Evolutionary conservation across 37 sponge, comb jelly and placozoan genomes (phyloP).

Genomic region (Eunapius fragilis): DNA sequence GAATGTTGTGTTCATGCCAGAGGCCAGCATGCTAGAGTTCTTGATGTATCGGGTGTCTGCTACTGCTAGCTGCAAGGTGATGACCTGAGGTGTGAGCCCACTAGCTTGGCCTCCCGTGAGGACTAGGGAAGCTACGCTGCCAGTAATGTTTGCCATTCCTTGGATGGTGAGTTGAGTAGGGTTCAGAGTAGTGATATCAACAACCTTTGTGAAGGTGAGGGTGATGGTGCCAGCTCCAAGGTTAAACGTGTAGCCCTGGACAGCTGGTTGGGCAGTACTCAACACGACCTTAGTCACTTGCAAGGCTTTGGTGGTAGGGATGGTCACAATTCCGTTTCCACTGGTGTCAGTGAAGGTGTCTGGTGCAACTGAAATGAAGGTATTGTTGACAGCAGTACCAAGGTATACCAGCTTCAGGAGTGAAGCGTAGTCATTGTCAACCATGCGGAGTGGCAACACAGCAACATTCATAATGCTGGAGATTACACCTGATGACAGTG

Average conservation of each 20-base stretch:
- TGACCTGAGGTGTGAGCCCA: constrained; percentile 62
- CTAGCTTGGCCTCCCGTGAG: constrained; percentile 53
- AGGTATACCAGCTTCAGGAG: constrained; percentile 37
- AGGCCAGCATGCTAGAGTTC: constrained; percentile 48
- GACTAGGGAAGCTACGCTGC: constrained; percentile 17
- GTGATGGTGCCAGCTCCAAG: constrained; percentile 56
- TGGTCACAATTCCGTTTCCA: constrained; percentile 57
- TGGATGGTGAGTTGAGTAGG: constrained; percentile 68
- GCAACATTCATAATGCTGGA: constrained; percentile 34
- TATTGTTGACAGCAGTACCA: constrained; percentile 58
- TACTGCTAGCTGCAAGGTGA: constrained; percentile 36
- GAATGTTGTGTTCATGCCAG: constrained; percentile 36
- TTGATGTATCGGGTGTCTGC: constrained; percentile 69
- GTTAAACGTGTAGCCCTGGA: constrained; percentile 35
- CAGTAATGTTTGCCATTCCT: constrained; percentile 36
- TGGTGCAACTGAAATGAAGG: constrained; percentile 43
- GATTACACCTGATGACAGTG: constrained; percentile 53
- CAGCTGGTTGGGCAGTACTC: constrained; percentile 46
- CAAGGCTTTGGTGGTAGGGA: constrained; percentile 48
- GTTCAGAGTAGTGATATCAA: constrained; percentile 62
- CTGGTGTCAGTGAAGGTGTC: constrained; percentile 67
- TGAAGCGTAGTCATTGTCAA: constrained; percentile 64
- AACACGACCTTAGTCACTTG: constrained; percentile 38
- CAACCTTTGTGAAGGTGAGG: constrained; percentile 75
- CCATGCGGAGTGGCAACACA: constrained; percentile 60